A percentile compares a stretch with the other conserved stretches of the same genome.
phyloP scores from a whole-genome alignment of 2,113 vertebrate genomes.

The Catharus fuscescens region DNA sequence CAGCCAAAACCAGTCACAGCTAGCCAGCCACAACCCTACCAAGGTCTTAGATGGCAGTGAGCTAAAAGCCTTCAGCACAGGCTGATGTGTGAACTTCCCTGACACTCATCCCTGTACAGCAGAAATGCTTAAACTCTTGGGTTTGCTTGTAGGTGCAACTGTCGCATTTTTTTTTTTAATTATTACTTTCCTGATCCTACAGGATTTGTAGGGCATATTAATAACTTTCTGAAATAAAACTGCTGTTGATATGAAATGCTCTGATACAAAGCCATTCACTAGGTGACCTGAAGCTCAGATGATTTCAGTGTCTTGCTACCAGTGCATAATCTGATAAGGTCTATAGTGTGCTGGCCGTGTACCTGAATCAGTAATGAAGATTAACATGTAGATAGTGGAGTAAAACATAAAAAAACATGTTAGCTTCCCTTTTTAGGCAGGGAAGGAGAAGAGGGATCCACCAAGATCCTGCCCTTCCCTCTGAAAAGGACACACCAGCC shows the following conservation, averaged over 20 bases:
- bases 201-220: background rate
- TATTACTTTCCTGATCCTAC: background rate
- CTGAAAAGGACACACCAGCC: background rate
- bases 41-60: accelerated
- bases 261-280: background rate
- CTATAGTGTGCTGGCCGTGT: background rate
- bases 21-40: background rate
- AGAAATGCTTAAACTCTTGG: background rate
- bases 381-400: background rate
- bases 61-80: background rate
- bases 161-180: background rate
- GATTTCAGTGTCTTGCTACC: background rate
- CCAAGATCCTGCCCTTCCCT: background rate
- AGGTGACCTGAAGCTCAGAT: background rate
- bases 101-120: background rate
- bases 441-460: background rate
- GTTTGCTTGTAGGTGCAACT: background rate
- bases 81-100: background rate
- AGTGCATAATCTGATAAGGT: background rate
- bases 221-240: background rate
- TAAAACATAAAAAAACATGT: background rate
- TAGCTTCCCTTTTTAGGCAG: background rate
- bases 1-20: background rate
- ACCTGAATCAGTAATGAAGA: background rate
- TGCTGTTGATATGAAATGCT: background rate